These are phyloP conservation scores for Synergus itoensis DNA, from an alignment of 2,888 invertebrate species.

Conservation along the genomic window DNA sequence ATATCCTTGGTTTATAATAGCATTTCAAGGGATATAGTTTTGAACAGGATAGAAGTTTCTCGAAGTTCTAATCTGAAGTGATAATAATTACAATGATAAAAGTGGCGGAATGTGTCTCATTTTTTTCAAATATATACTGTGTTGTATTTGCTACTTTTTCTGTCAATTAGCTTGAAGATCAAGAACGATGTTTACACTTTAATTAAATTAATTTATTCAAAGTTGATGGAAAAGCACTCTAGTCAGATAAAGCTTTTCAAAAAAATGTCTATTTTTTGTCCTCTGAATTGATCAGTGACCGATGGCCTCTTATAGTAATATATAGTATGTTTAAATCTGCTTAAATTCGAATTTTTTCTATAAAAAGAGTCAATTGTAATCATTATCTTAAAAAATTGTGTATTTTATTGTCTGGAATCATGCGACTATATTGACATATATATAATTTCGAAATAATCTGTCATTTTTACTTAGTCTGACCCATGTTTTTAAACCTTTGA, in stretches of 20 bases:
- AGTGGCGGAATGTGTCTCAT: neutral
- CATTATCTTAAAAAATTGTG: no score
- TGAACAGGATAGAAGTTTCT: neutral
- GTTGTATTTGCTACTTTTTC: no score
- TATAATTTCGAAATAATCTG: neutral
- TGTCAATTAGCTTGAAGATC: neutral
- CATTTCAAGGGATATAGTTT: neutral
- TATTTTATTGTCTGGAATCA: no score
- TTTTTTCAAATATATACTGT: neutral
- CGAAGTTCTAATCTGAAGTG: neutral
- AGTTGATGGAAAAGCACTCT: neutral
- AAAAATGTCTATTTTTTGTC: neutral
- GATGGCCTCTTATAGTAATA: neutral
- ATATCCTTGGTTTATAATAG: constrained; percentile 30
- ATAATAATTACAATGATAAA: neutral
- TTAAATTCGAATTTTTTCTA: no score
- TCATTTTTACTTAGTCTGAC: neutral
- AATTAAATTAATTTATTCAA: neutral
- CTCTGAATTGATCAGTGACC: neutral
- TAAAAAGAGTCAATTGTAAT: no score
- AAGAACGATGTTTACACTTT: neutral
- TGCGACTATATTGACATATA: no score
- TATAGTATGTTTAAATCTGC: neutral
- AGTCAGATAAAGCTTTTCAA: neutral
- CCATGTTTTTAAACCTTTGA: neutral